These are phyloP conservation scores for Gobio occitaniae DNA, from an alignment of 2,797 vertebrate species.

Conservation along the genomic window DNA sequence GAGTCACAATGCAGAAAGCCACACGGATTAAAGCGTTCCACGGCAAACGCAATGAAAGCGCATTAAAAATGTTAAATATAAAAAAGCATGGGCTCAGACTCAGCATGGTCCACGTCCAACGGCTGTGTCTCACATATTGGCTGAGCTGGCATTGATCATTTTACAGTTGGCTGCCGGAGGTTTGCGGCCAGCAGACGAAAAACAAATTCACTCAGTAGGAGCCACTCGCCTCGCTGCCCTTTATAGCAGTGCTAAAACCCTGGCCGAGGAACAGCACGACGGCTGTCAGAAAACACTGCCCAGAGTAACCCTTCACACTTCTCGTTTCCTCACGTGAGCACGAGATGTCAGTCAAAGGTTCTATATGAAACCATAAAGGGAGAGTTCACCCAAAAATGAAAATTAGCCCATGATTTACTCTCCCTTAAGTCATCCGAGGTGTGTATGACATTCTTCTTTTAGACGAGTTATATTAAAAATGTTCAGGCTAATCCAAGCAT, in stretches of 20 bases:
- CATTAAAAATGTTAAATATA: slow-evolving; percentile 21
- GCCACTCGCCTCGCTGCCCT: slow-evolving; percentile 49
- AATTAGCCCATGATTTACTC: no score
- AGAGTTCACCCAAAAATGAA: no score
- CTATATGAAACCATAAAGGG: neutral
- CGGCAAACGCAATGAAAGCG: neutral
- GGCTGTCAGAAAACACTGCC: slow-evolving; percentile 15
- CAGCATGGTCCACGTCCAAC: slow-evolving; percentile 40
- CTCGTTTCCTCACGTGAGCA: neutral
- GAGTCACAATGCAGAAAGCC: slow-evolving; percentile 23
- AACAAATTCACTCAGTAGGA: slow-evolving; percentile 51
- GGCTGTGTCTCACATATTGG: slow-evolving; percentile 41
- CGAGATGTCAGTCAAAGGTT: neutral
- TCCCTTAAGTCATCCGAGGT: no score
- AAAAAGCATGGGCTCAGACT: slow-evolving; percentile 32
- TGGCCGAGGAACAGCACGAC: neutral
- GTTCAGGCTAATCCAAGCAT: no score
- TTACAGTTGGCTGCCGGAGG: slow-evolving; percentile 53
- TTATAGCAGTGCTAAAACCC: slow-evolving; percentile 47
- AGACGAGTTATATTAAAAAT: no score
- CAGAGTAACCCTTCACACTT: neutral
- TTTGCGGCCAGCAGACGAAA: slow-evolving; percentile 49
- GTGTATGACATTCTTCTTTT: no score
- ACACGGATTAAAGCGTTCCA: neutral
- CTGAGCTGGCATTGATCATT: slow-evolving; percentile 50